Evolutionary conservation across 2,888 invertebrate genomes (phyloP), one percentile per base, ranked within the genome.

Genomic region (Eupelmus urozonus): DNA sequence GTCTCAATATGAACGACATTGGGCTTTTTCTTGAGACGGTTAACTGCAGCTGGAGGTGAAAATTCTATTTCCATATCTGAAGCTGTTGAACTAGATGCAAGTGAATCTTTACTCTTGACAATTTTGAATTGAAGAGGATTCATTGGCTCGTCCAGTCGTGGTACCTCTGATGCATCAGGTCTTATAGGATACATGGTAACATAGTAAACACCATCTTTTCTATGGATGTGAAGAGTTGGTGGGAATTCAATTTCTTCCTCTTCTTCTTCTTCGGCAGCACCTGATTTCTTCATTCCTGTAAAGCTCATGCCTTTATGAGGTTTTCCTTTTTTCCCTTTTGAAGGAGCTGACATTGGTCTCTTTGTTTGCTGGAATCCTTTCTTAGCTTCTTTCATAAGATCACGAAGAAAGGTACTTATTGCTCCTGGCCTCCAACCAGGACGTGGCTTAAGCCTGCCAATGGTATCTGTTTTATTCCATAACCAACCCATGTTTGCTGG

Each of bases 1-100:
- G 88, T 89, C 40, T 86, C 86, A 7, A 87, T 83, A 74, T 89
- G 89, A 49, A 89, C 77, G 23, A 89, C 88, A 53, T 89, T 84
- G 4, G 89, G 89, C 73, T 86, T 88, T 73, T 84, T 88, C 20
- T 83, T 83, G 65, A 84, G 82, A 62, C 87, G 86, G 80, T 84
- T 86, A 55, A 88, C 84, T n/a, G 87, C 88, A 2, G 88, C 87
- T 5, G 90, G 90, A 34, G 90, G 89, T 51, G 88, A 87, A 81
- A 89, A 90, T 82, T 90, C 90, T 65, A 90, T 89, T 78, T 90
- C 90, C 85, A 90, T 87, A 72, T 90, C 90, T 2, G 90, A 90
- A 9, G 87, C 89, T 4, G 87, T 86, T 0, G 89, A 88, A 71
- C 87, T 87, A 9, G 85, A 83, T 5, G 84, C 84, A 0, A 79